Evolutionary conservation across 2,888 invertebrate genomes (phyloP).

Genomic region (Ferdinandea cuprea): DNA sequence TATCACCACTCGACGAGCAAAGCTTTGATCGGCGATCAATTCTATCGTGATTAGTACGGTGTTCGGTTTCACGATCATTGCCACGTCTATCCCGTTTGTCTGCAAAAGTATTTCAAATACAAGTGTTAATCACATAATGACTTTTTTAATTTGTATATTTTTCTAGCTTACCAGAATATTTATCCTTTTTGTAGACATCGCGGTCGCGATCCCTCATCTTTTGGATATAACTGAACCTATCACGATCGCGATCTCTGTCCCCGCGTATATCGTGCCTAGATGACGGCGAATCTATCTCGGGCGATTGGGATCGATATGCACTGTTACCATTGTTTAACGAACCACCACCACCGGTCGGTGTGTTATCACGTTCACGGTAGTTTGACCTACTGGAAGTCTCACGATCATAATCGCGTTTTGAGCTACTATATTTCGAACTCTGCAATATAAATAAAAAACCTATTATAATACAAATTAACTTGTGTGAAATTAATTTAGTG

Average conservation of each 20-base stretch:
- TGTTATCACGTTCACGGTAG: conserved; percentile 83
- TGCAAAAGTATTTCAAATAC: conserved; percentile 78
- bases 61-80: conserved; percentile 87
- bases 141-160: conserved; percentile 56
- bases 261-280: conserved; percentile 83
- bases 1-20: conserved; percentile 81
- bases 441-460: conserved; percentile 80
- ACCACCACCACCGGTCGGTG: conserved; percentile 79
- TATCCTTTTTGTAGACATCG: conserved; percentile 95
- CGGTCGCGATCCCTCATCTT: conserved; percentile 87
- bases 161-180: conserved; percentile 95
- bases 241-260: conserved; percentile 83
- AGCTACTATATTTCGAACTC: conserved; percentile 91
- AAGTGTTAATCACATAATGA: neutral
- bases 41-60: conserved; percentile 95
- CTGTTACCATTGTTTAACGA: conserved; percentile 86
- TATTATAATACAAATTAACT: neutral
- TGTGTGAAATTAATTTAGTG: neutral
- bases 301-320: conserved; percentile 89
- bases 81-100: conserved; percentile 90
- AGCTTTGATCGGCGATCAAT: conserved; percentile 85
- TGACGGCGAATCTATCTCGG: conserved; percentile 88
- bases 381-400: conserved; percentile 82
- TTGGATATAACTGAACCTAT: conserved; percentile 84
- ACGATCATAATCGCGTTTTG: conserved; percentile 87